These are phyloP conservation scores for Muschampia plurimacula DNA, from an alignment of 2,888 invertebrate species.

Conservation along the genomic window DNA sequence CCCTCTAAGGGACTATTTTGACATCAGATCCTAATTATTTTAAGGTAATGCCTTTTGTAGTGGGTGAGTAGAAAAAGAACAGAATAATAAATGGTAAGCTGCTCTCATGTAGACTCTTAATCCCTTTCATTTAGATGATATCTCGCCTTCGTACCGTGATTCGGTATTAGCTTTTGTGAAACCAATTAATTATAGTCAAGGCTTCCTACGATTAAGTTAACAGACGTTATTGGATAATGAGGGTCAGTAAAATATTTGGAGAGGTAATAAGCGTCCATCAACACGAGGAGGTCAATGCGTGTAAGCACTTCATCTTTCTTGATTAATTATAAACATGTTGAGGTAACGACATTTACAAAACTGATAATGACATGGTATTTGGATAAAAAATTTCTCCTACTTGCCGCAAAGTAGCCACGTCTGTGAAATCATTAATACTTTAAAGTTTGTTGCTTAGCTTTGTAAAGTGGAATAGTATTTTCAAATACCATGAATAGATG, in stretches of 20 bases:
- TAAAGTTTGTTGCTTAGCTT: not conserved
- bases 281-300: slow-evolving; percentile 35
- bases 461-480: not conserved
- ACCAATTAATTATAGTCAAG: slow-evolving; percentile 39
- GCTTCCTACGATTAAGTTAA: slow-evolving; percentile 41
- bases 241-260: slow-evolving; percentile 40
- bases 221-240: slow-evolving; percentile 40
- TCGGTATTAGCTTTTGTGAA: slow-evolving; percentile 39
- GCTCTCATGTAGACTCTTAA: slow-evolving; percentile 59
- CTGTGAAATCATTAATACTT: not conserved
- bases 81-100: slow-evolving; percentile 58
- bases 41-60: slow-evolving; percentile 73
- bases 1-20: slow-evolving; percentile 81
- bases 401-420: not conserved
- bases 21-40: slow-evolving; percentile 80
- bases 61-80: slow-evolving; percentile 54
- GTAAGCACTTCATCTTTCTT: slow-evolving; percentile 36
- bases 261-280: slow-evolving; percentile 38
- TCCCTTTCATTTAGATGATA: slow-evolving; percentile 61
- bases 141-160: slow-evolving; percentile 45
- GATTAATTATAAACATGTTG: slow-evolving; percentile 31
- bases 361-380: slow-evolving; percentile 24
- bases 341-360: slow-evolving; percentile 27
- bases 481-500: not conserved
- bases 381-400: not conserved